Evolutionary conservation across 1,140 invertebrate species (phyloP).

Genomic region (Rhopalosiphum padi): DNA sequence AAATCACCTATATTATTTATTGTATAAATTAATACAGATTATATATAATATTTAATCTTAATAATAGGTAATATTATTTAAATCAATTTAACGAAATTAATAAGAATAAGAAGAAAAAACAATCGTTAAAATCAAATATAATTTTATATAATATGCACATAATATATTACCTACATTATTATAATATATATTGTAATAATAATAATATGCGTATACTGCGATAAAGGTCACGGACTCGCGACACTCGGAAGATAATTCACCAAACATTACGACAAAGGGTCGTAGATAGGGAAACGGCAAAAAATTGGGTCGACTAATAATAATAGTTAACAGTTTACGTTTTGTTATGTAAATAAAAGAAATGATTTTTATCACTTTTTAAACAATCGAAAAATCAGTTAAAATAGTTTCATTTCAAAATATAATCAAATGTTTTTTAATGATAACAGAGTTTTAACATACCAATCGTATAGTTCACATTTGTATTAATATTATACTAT

Average conservation of each 20-base stretch:
- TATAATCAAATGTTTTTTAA: neutral
- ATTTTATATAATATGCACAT: neutral
- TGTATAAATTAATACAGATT: too few species aligned
- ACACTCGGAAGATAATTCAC: neutral
- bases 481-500: conserved; percentile 7
- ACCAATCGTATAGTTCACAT: neutral
- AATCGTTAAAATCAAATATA: neutral
- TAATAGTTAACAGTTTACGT: neutral
- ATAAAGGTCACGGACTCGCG: neutral
- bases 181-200: neutral
- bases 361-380: neutral
- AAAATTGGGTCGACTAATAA: neutral
- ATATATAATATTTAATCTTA: too few species aligned
- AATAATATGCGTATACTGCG: neutral
- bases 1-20: too few species aligned
- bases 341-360: neutral
- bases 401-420: neutral
- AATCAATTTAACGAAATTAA: neutral
- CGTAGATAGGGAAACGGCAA: neutral
- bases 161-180: neutral
- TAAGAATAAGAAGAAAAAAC: neutral
- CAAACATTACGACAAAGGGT: neutral
- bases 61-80: neutral
- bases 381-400: neutral
- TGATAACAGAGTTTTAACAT: neutral